A percentile compares a stretch with the other conserved stretches of the same genome.
Conservation (phyloP, 2,797 vertebrate genomes). For the Parauchenoglanis ngamensis region DNA sequence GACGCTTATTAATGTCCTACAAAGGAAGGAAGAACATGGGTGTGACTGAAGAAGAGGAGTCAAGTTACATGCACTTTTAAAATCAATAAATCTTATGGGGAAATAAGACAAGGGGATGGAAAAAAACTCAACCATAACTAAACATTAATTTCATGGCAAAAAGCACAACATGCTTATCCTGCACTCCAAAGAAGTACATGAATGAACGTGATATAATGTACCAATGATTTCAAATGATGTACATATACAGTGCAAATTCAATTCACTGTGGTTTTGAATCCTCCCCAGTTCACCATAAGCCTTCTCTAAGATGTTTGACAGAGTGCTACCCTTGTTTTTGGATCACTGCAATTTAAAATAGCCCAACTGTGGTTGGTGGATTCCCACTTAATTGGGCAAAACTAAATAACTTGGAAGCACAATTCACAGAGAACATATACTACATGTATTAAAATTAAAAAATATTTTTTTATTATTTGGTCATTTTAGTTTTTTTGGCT, state of each 20-base stretch:
- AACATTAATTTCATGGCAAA: neutral
- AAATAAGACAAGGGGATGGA: neutral
- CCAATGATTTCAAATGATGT: neutral
- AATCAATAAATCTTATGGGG: neutral
- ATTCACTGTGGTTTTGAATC: neutral
- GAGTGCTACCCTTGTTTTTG: neutral
- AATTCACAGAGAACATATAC: neutral
- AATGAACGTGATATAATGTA: neutral
- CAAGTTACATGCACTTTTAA: neutral
- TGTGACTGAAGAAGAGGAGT: neutral
- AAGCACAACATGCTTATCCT: neutral
- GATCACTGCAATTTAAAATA: neutral
- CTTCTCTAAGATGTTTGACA: neutral
- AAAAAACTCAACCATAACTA: neutral
- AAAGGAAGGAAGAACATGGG: conserved; percentile 32
- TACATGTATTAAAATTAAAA: neutral
- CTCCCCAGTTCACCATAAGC: neutral
- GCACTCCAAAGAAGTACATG: neutral
- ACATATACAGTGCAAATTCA: neutral
- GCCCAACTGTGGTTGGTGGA: neutral
- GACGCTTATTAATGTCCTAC: conserved; percentile 83
- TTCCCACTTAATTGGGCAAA: neutral
- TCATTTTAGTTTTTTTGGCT: neutral
- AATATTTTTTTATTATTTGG: neutral
- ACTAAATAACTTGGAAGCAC: neutral